These are phyloP conservation scores for Phalanger gymnotis DNA, from an alignment of 2,797 vertebrate genomes.

Conservation along the genomic window DNA sequence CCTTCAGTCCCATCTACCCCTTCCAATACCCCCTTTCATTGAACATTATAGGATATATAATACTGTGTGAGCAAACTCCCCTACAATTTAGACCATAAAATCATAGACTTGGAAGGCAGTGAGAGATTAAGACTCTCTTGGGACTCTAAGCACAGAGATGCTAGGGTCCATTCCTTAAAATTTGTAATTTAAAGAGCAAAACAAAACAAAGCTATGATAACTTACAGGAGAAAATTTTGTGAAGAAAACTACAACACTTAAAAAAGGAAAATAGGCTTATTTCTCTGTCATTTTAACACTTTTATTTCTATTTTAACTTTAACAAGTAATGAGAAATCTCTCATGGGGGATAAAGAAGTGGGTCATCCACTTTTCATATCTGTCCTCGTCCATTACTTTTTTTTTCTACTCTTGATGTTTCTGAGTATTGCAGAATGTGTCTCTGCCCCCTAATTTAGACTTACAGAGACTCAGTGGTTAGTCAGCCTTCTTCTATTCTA, in stretches of 20 bases:
- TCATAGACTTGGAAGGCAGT: background rate
- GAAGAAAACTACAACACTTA: background rate
- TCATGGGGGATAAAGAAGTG: background rate
- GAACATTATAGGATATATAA: background rate
- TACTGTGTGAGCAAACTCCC: background rate
- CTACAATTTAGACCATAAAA: background rate
- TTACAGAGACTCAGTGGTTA: background rate
- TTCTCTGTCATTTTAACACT: background rate
- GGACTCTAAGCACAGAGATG: background rate
- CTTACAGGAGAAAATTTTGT: background rate
- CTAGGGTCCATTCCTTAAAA: background rate
- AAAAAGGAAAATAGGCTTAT: background rate
- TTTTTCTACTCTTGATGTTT: background rate
- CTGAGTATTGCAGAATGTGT: background rate
- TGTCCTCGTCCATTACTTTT: background rate
- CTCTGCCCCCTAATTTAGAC: background rate
- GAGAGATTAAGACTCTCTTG: background rate
- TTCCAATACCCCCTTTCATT: background rate
- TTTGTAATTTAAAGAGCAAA: background rate
- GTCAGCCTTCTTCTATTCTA: background rate
- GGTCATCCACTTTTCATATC: background rate
- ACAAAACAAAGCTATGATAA: background rate
- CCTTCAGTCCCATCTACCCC: background rate
- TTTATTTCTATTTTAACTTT: background rate
- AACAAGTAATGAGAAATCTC: background rate